Conservation (phyloP, 2,888 invertebrate species). For the Teleogryllus oceanicus region DNA sequence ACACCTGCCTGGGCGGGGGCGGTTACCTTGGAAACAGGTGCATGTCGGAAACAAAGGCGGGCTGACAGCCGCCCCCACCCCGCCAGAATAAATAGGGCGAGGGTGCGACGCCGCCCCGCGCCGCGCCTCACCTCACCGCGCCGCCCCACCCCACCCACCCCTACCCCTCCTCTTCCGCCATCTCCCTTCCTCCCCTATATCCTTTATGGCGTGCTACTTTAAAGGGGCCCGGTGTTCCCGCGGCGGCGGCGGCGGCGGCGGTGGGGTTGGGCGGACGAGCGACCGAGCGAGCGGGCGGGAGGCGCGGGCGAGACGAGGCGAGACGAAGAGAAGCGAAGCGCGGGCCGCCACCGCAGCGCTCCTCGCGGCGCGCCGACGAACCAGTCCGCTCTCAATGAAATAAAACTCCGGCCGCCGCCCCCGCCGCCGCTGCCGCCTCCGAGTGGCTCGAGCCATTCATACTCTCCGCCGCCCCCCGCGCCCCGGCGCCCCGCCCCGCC, state of each 20-base stretch:
- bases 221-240: slow-evolving; percentile 23
- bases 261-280: slow-evolving; percentile 27
- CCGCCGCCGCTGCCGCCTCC: neutral
- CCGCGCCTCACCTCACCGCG: neutral
- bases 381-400: neutral
- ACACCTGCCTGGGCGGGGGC: slow-evolving; percentile 11
- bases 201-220: slow-evolving; percentile 12
- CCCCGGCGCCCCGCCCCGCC: neutral
- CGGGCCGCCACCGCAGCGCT: neutral
- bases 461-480: neutral
- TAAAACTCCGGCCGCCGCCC: neutral
- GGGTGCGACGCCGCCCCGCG: neutral
- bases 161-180: neutral
- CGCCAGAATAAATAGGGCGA: neutral
- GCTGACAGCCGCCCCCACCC: neutral
- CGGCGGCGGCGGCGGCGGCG: slow-evolving; percentile 22
- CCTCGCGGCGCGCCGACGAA: neutral
- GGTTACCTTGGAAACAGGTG: slow-evolving; percentile 22
- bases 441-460: neutral
- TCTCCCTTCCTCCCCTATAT: neutral
- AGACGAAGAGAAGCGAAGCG: neutral
- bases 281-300: slow-evolving; percentile 28
- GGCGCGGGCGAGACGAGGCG: neutral
- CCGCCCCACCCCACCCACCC: neutral
- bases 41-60: slow-evolving; percentile 21